Percentiles rank a stretch among this genome's conserved stretches.
phyloP scores from a whole-genome alignment of 1,140 invertebrate genomes.

The Oreohelix idahoensis region DNA sequence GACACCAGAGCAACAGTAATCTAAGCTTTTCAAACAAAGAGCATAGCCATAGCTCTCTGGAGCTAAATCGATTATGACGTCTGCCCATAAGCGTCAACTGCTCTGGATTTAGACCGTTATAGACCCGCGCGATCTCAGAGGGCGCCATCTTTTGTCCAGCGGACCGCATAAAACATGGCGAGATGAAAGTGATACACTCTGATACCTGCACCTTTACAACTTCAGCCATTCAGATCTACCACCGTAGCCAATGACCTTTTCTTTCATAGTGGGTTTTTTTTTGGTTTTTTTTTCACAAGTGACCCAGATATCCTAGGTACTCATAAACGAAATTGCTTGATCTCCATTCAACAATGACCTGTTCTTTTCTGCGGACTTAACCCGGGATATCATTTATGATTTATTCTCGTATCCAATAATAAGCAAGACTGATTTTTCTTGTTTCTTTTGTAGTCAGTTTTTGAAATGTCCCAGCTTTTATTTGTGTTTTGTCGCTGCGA shows the following conservation, averaged over 20 bases:
- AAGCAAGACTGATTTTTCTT: too few relatives aligned
- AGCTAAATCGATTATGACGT: background rate
- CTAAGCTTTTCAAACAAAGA: background rate
- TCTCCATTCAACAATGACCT: background rate
- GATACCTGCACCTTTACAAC: background rate
- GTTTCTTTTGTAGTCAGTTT: too few relatives aligned
- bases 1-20: background rate
- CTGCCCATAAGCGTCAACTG: background rate
- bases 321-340: background rate
- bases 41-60: background rate
- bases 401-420: too few relatives aligned
- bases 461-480: too few relatives aligned
- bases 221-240: too few relatives aligned
- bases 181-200: background rate
- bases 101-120: background rate
- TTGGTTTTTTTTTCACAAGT: background rate
- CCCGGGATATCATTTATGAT: too few relatives aligned
- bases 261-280: too few relatives aligned
- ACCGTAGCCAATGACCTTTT: too few relatives aligned
- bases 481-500: too few relatives aligned
- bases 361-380: background rate
- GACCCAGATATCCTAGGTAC: background rate
- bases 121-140: background rate
- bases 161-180: background rate
- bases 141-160: slow-evolving; percentile 8